A percentile compares a stretch with the other conserved stretches of the same genome.
phyloP scores from a whole-genome alignment of 2,113 vertebrate species.

The Aleadryas rufinucha region DNA sequence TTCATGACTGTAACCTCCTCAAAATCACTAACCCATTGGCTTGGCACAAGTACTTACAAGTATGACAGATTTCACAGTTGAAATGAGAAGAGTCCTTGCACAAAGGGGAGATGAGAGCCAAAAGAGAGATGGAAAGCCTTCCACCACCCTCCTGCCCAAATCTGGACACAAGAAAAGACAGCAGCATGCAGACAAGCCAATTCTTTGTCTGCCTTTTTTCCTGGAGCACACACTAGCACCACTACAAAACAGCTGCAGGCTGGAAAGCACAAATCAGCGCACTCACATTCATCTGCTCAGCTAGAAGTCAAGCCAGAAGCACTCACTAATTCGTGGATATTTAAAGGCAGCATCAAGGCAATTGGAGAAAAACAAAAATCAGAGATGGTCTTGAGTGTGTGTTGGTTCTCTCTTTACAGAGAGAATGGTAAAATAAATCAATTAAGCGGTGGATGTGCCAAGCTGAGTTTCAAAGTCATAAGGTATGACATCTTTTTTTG shows the following conservation, averaged over 20 bases:
- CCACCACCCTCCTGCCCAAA: background rate
- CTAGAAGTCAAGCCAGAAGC: background rate
- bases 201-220: background rate
- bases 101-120: background rate
- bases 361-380: background rate
- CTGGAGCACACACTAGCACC: background rate
- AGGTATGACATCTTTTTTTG: background rate
- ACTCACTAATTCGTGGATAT: background rate
- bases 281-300: background rate
- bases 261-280: fast-evolving
- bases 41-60: background rate
- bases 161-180: background rate
- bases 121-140: background rate
- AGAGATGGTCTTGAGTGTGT: background rate
- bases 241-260: background rate
- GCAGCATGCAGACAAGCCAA: background rate
- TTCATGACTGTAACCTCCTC: background rate
- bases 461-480: background rate
- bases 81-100: background rate
- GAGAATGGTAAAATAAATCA: background rate
- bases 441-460: background rate
- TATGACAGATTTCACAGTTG: conserved; percentile 9
- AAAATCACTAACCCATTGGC: background rate
- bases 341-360: background rate
- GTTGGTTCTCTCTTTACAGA: background rate